Base-by-base conservation (phyloP, 2,797 vertebrate genomes). In the Melanogrammus aeglefinus region DNA sequence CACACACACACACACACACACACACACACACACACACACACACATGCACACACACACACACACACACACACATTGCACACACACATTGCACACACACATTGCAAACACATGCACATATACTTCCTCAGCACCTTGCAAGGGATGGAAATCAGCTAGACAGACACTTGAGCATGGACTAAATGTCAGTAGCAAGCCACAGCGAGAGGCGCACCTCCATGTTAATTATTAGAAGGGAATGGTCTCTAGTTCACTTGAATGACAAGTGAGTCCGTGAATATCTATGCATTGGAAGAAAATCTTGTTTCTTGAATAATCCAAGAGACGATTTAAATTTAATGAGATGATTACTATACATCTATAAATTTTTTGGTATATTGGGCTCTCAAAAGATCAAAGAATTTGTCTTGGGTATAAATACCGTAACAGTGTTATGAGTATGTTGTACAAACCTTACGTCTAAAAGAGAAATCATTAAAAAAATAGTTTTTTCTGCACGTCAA, bases 131-230 rank as follows among this genome's bases (percentile, higher is more conserved):
- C 93, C 93, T 94, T 94, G 92, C 92, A 91, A 92, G 88, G 91
- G 91, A 94, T 94, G 91, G 91, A 95, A 95, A 95, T 95, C 93
- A 90, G 92, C 86, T 74, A 86, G 90, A 80, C 93, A 93, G 92
- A 91, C 94, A 95, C 94, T 95, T 93, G 16, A 95, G 94, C 94
- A 95, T 95, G 94, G 94, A 93, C 92, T 91, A 95, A 95, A 95
- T 95, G 94, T 94, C 94, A 95, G 90, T 87, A 82, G 75, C 86
- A 86, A 94, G 91, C 89, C 90, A 92, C 89, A 81, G 88, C 86
- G 90, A 91, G 89, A 88, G 89, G 90, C 91, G 90, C 89, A 89
- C 87, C 85, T 84, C 63, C 38, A 77, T 92, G 90, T 92, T 95
- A 95, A 95, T 95, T 94, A 95, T 91, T 86, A 81, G 83, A 82